phyloP scores from a whole-genome alignment of 2,113 vertebrate genomes.

The Trogon melanurus region DNA sequence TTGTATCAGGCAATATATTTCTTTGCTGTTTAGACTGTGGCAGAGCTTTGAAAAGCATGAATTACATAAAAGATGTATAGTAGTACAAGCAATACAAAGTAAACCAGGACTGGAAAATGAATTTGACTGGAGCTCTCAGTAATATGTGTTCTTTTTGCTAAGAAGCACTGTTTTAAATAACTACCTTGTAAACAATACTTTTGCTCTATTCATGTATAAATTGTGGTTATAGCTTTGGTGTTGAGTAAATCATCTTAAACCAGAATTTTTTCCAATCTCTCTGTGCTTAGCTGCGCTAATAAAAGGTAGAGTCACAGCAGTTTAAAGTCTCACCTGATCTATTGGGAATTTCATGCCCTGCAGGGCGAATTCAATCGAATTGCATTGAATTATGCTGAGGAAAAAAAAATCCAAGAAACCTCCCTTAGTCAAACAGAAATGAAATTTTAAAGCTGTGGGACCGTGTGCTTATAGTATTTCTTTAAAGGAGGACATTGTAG shows the following conservation, averaged over 20 bases:
- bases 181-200: not conserved
- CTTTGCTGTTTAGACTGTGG: not conserved
- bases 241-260: not conserved
- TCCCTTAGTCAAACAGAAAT: not conserved
- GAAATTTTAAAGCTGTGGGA: not conserved
- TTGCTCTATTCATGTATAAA: not conserved
- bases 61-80: not conserved
- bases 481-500: not conserved
- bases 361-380: not conserved
- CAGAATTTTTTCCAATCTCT: not conserved
- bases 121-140: not conserved
- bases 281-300: not conserved
- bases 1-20: not conserved
- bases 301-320: not conserved
- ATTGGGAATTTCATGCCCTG: not conserved
- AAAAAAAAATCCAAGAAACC: not conserved
- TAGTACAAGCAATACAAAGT: not conserved
- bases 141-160: not conserved
- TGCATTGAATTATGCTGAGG: not conserved
- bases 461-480: not conserved
- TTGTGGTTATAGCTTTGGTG: not conserved
- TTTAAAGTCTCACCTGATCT: not conserved
- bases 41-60: not conserved
- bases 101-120: not conserved
- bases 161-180: constrained; percentile 24